These are phyloP conservation scores for Scortum barcoo DNA, from an alignment of 2,113 vertebrate species.

Conservation along the genomic window DNA sequence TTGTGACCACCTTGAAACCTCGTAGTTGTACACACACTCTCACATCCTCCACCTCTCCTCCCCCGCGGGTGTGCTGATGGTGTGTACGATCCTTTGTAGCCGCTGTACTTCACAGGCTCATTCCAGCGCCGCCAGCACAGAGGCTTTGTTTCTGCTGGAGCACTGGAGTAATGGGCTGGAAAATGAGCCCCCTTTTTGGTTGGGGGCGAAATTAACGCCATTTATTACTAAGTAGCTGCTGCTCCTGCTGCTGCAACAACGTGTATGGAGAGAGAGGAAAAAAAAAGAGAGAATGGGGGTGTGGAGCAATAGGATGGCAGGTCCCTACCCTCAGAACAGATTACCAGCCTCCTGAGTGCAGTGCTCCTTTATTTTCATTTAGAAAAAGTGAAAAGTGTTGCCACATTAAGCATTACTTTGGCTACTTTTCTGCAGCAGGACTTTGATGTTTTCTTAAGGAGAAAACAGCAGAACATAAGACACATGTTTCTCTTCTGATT, in stretches of 20 bases:
- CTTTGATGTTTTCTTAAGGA: conserved; percentile 20
- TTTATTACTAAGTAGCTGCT: conserved; percentile 78
- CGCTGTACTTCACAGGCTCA: conserved; percentile 60
- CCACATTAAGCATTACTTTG: conserved; percentile 2
- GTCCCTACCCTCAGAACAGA: conserved; percentile 49
- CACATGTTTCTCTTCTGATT: conserved; percentile 8
- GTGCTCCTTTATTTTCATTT: conserved; percentile 62
- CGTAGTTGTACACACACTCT: background rate
- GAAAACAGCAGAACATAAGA: background rate
- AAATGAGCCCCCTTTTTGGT: conserved; percentile 76
- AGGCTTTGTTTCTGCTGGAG: conserved; percentile 69
- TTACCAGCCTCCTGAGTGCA: conserved; percentile 26
- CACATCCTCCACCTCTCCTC: conserved; percentile 5
- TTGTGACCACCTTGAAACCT: conserved; percentile 33
- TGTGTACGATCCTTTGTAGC: conserved; percentile 43
- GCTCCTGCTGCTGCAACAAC: conserved; percentile 24
- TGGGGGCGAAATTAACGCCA: conserved; percentile 73
- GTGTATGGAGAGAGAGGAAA: conserved; percentile 19
- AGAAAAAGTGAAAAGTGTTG: conserved; percentile 40
- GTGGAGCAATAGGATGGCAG: conserved; percentile 25
- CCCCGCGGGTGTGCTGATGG: conserved; percentile 38
- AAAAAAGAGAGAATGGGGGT: background rate
- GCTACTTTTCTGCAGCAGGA: background rate
- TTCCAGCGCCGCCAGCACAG: conserved; percentile 50
- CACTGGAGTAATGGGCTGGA: conserved; percentile 79